Evolutionary conservation across 2,888 invertebrate genomes (phyloP).

Genomic region (Calliopum simillimum): DNA sequence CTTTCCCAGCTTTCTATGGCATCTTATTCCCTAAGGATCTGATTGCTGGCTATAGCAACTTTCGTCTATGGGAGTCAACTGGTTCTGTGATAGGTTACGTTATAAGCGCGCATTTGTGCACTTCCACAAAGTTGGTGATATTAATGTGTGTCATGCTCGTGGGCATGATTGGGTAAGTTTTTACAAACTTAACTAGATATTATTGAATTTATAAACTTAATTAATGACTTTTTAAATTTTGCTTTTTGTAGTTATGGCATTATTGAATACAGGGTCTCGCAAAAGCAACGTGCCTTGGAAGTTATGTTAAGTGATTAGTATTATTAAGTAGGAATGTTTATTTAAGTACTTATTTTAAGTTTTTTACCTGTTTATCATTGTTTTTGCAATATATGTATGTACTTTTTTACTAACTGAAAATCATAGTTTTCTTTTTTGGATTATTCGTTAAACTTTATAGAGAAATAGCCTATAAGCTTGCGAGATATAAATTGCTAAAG

Average conservation of each 20-base stretch:
- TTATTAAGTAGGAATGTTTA: no score
- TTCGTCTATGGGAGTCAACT: slow-evolving; percentile 90
- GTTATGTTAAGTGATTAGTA: slow-evolving; percentile 53
- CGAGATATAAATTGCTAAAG: no score
- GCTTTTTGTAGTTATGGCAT: slow-evolving; percentile 57
- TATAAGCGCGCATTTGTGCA: slow-evolving; percentile 82
- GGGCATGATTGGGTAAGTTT: slow-evolving; percentile 79
- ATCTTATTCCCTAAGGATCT: slow-evolving; percentile 86
- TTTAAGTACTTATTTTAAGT: no score
- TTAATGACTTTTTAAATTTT: slow-evolving; percentile 6
- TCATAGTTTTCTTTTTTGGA: no score
- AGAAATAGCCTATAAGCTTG: no score
- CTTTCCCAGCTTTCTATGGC: slow-evolving; percentile 79
- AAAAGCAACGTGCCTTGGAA: slow-evolving; percentile 55
- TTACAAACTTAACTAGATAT: neutral
- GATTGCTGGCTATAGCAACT: slow-evolving; percentile 93
- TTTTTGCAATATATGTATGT: no score
- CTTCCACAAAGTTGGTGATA: slow-evolving; percentile 77
- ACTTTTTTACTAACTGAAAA: no score
- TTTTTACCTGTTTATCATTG: no score
- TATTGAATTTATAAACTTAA: neutral
- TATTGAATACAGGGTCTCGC: slow-evolving; percentile 60
- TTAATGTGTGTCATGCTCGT: slow-evolving; percentile 76
- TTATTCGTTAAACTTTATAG: no score
- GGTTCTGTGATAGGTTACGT: slow-evolving; percentile 90